Evolutionary conservation across 2,888 invertebrate species (phyloP), one percentile per base, ranked within the genome.

Genomic region (Copidosoma aretas): DNA sequence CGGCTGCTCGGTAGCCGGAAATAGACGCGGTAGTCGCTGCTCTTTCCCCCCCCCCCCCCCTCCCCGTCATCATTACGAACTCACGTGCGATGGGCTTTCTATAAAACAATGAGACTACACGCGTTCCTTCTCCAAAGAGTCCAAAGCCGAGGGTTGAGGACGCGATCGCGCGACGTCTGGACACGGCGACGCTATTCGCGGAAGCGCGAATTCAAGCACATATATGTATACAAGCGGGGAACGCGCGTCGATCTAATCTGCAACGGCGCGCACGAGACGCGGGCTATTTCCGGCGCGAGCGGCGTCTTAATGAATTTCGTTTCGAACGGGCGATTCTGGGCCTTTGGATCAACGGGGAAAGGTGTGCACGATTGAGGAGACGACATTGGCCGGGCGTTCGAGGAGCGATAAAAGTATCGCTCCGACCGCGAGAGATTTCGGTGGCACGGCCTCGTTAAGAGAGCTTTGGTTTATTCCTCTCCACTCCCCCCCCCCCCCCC

Each of bases 201-300:
- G 65, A 58, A 65, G 49, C 51, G 25, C 32, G 62, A 62, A 67
- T 59, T 62, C 57, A 61, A 61, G 60, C n/a, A n/a, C n/a, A n/a
- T n/a, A n/a, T n/a, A n/a, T n/a, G n/a, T n/a, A n/a, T 60, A 32
- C 49, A 56, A 14, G 57, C 25, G 10, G 19, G 1, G 17, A 25
- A n/a, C n/a, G n/a, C n/a, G 15, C 32, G 22, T n/a, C 2, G 61
- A 32, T 51, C 51, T 51, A 51, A n/a, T 21, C 51, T 15, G 10
- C n/a, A n/a, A 15, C 10, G n/a, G 51, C 21, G 25, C n/a, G 25
- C 25, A 24, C 25, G 49, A 14, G 39, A 8, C 32, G 4, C 32
- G 32, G 32, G 3, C 8, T 32, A 32, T 32, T 57, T 15, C 41
- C 14, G 24, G 15, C 17, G 21, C 17, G 43, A n/a, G 25, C 56